These are phyloP conservation scores for Pristionchus maxplancki DNA, from an alignment of 2,888 invertebrate species.

Conservation along the genomic window DNA sequence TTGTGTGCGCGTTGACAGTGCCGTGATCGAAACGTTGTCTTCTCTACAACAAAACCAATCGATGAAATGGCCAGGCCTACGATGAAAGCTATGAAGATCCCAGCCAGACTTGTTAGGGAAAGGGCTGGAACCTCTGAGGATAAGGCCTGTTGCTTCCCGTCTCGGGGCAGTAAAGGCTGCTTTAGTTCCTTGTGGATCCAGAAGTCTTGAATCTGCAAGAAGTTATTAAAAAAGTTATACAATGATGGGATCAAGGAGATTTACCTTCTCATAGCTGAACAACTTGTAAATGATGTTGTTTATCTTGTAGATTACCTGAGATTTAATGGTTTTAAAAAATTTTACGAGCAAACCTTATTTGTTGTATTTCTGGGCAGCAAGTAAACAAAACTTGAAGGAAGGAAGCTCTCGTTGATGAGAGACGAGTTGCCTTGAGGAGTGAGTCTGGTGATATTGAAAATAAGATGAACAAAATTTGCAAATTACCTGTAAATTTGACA, in stretches of 20 bases:
- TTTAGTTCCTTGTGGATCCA: neutral
- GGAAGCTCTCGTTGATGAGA: neutral
- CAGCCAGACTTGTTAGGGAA: neutral
- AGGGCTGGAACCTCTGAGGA: neutral
- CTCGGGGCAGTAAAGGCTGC: neutral
- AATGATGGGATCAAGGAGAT: neutral
- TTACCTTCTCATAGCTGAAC: neutral
- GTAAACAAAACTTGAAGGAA: neutral
- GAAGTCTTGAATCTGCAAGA: slow-evolving; percentile 7
- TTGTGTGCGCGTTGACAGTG: neutral
- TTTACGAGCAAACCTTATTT: neutral
- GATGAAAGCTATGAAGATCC: neutral
- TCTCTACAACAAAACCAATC: neutral
- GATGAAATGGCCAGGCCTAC: neutral
- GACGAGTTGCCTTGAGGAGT: neutral
- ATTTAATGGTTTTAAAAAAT: neutral
- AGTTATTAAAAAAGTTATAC: neutral
- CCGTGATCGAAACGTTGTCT: neutral
- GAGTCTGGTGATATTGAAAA: neutral
- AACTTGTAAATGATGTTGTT: neutral
- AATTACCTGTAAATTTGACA: neutral
- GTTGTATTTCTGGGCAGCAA: neutral
- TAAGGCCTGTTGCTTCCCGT: neutral
- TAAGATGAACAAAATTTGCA: neutral
- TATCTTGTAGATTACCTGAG: neutral